Percentiles rank a stretch among this genome's conserved stretches.
phyloP scores from a whole-genome alignment of 2,888 invertebrate species.

The Drosophila prolongata region DNA sequence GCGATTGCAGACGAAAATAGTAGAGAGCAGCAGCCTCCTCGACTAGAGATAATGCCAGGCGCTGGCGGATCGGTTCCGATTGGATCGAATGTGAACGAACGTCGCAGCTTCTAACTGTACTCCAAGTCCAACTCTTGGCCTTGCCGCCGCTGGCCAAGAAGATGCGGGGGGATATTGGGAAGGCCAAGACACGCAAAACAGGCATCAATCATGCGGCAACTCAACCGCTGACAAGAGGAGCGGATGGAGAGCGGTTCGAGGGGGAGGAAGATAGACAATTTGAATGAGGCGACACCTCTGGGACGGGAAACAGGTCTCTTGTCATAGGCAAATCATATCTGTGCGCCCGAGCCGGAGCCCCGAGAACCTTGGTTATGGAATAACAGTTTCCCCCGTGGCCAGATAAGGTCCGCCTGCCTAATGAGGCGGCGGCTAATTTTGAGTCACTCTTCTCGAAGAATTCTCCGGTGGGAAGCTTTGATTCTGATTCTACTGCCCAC shows the following conservation, averaged over 20 bases:
- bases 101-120: constrained; percentile 32
- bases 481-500: constrained; percentile 43
- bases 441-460: constrained; percentile 41
- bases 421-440: constrained; percentile 72
- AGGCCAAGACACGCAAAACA: constrained; percentile 73
- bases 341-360: not conserved
- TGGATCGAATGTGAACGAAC: constrained; percentile 26
- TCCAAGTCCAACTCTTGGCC: constrained; percentile 53
- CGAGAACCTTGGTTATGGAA: constrained; percentile 16
- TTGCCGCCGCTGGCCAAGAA: constrained; percentile 53
- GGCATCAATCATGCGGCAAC: constrained; percentile 79
- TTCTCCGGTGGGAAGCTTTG: constrained; percentile 38
- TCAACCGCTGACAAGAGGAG: constrained; percentile 45
- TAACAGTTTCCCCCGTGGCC: constrained; percentile 29
- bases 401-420: constrained; percentile 54
- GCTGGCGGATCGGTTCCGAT: constrained; percentile 44
- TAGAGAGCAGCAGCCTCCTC: constrained; percentile 10
- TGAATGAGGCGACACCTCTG: constrained; percentile 72
- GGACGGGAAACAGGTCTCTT: constrained; percentile 54
- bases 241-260: not conserved
- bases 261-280: constrained; percentile 43
- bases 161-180: not conserved
- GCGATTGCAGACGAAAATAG: constrained; percentile 19
- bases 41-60: constrained; percentile 31
- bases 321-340: constrained; percentile 76